Evolutionary conservation across 1,140 invertebrate species (phyloP), one percentile per base, ranked within the genome.

Genomic region (Papilio aristodemus): DNA sequence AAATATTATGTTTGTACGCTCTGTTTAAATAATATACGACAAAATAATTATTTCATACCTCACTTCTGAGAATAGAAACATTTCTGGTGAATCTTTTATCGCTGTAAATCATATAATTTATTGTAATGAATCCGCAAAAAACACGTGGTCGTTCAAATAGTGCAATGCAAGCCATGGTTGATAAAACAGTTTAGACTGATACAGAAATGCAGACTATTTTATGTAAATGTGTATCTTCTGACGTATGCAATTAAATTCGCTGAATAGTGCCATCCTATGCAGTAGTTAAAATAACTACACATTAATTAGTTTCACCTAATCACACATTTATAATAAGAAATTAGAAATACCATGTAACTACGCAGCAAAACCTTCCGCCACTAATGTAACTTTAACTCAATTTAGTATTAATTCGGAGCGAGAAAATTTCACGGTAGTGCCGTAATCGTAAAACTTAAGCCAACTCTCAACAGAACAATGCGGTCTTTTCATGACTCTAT

Each of bases 11-110:
- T 22, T 54, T 54, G 19, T 25, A 54, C 19, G 11, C 9, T 14
- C 19, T 17, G 43, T 46, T 54, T 11, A 54, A 54, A 19, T 4
- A 13, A 0, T 54, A 54, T 54, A 54, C 46, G 46, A 54, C 19
- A 54, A 54, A 54, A 54, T 54, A 22, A 54, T 54, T 54, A 54
- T 54, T 54, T 54, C 2, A 32, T 9, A 17, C 14, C 19, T 13
- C 1, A 25, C 10, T 22, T 54, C 46, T 54, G 19, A 19, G 46
- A 54, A 50, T 50, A 22, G 43, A 22, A 54, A 25, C 19, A 25
- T 4, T 54, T 54, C 46, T 54, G 22, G n/a, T 14, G 10, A 25
- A 25, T 22, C 9, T 54, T 54, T 3, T 9, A 54, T 54, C 19
- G 1, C 6, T 17, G 19, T 54, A 54, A 54, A 54, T 54, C 19